Conservation (phyloP, 2,797 vertebrate species). For the Diglossa cyanea region DNA sequence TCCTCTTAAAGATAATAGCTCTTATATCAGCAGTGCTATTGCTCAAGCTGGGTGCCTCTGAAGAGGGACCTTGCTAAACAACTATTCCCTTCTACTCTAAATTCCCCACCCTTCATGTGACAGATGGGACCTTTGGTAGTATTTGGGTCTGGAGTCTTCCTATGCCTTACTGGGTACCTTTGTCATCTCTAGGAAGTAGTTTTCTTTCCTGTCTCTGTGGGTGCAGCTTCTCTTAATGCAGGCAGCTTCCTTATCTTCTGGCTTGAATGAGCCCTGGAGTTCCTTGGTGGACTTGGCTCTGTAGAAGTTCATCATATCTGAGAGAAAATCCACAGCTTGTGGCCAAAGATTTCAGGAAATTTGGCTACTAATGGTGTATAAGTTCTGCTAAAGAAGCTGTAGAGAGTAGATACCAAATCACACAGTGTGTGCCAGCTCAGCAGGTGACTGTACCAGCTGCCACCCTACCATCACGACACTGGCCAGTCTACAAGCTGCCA, state of each 20-base stretch:
- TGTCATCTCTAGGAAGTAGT: not conserved
- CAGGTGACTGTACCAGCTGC: not conserved
- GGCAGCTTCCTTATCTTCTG: not conserved
- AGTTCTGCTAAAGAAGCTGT: not conserved
- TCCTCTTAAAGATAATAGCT: not conserved
- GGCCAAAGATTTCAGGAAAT: not conserved
- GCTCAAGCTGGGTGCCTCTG: not conserved
- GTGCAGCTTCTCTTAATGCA: not conserved
- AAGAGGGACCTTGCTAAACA: rapidly evolving
- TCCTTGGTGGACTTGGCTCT: not conserved
- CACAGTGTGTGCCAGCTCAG: not conserved
- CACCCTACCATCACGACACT: too few relatives aligned
- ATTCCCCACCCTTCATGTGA: not conserved
- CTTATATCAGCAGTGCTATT: not conserved
- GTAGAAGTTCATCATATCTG: not conserved
- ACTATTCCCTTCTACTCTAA: not conserved
- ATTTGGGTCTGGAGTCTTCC: not conserved
- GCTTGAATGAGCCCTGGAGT: not conserved
- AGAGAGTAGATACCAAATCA: not conserved
- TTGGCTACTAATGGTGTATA: not conserved
- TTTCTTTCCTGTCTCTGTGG: not conserved
- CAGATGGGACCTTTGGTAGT: not conserved
- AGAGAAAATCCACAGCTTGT: not conserved
- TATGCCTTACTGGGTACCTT: not conserved
- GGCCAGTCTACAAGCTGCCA: not conserved